Percentiles rank a stretch among this genome's conserved stretches.
phyloP scores from a whole-genome alignment of 2,113 vertebrate genomes.

The Pogonocichla stellata region DNA sequence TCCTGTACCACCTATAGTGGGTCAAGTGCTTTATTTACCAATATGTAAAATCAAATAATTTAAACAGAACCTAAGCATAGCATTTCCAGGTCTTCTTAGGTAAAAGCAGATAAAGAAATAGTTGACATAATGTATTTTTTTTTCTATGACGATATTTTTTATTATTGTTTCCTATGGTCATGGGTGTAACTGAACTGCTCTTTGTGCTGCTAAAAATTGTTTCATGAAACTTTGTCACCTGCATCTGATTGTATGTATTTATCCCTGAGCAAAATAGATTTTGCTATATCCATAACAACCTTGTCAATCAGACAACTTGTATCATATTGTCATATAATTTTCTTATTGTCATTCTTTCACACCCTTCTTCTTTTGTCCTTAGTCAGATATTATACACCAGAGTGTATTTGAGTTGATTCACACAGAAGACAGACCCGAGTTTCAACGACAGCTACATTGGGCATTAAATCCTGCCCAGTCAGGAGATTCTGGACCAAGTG shows the following conservation, averaged over 20 bases:
- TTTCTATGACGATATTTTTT: not conserved
- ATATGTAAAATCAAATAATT: not conserved
- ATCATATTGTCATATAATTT: not conserved
- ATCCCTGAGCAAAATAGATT: not conserved
- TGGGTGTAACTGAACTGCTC: not conserved
- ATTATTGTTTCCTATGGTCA: not conserved
- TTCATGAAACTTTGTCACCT: fast-evolving
- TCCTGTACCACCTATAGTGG: not conserved
- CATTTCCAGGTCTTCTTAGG: not conserved
- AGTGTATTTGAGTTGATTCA: conserved; percentile 87
- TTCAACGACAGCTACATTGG: conserved; percentile 86
- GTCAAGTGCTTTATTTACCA: not conserved
- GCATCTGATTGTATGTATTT: not conserved
- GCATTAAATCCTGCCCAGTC: conserved; percentile 72
- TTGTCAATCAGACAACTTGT: not conserved
- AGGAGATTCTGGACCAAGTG: conserved; percentile 63
- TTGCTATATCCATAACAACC: not conserved
- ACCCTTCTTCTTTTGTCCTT: not conserved
- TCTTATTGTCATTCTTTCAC: not conserved
- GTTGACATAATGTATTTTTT: not conserved
- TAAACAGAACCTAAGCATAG: not conserved
- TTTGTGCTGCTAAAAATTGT: not conserved
- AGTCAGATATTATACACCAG: conserved; percentile 89
- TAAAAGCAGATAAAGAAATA: not conserved
- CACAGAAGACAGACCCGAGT: conserved; percentile 84